A percentile compares a stretch with the other conserved stretches of the same genome.
Conservation (phyloP, 2,888 invertebrate species). For the Salpingus planirostris region DNA sequence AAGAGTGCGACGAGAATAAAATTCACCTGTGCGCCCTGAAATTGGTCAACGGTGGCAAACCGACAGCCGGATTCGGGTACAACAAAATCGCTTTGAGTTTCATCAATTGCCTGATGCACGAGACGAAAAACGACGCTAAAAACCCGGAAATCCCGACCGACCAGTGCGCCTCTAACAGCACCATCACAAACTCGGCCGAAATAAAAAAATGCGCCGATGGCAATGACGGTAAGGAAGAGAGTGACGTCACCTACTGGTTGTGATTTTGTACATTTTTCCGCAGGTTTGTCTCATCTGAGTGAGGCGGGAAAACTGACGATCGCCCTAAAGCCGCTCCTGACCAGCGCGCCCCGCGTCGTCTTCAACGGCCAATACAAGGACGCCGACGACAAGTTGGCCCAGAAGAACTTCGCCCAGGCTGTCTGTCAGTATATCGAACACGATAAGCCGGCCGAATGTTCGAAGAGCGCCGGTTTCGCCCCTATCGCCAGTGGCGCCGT, state of each 20-base stretch:
- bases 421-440: slow-evolving; percentile 44
- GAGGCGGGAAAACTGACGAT: slow-evolving; percentile 49
- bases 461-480: slow-evolving; percentile 19
- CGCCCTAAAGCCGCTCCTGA: slow-evolving; percentile 47
- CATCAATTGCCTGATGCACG: slow-evolving; percentile 54
- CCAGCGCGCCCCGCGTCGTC: slow-evolving; percentile 58
- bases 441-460: slow-evolving; percentile 32
- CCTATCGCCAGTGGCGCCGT: too few species aligned
- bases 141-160: slow-evolving; percentile 27
- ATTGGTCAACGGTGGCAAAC: slow-evolving; percentile 26
- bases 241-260: too few species aligned
- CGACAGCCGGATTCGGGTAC: slow-evolving; percentile 18
- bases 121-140: slow-evolving; percentile 42
- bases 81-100: slow-evolving; percentile 41
- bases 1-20: slow-evolving; percentile 67
- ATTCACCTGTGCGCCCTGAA: slow-evolving; percentile 52
- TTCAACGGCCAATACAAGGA: slow-evolving; percentile 55
- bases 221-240: slow-evolving; percentile 34
- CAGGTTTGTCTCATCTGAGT: slow-evolving; percentile 41
- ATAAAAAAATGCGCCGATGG: slow-evolving; percentile 45
- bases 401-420: slow-evolving; percentile 48
- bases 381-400: slow-evolving; percentile 47
- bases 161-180: slow-evolving; percentile 40
- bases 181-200: slow-evolving; percentile 39
- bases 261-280: too few species aligned